Base-by-base conservation (phyloP, 2,888 invertebrate species). In the Drymonia ruficornis region DNA sequence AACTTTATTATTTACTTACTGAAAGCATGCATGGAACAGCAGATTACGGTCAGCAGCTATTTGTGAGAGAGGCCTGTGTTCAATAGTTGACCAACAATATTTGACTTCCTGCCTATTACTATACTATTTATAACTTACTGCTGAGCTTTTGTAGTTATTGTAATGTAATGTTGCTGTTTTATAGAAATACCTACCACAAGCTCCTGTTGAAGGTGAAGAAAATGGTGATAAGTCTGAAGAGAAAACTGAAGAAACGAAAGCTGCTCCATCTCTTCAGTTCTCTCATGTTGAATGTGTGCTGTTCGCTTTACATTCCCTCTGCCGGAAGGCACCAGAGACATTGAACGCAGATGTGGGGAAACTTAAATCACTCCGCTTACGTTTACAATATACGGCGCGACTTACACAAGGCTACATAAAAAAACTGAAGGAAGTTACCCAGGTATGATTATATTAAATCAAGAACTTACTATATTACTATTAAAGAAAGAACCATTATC, bases 281-380 rank as follows among this genome's bases (percentile, higher is more conserved):
- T 97, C 98, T 38, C 96, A 97, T 79, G 97, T 99, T 2, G 99
- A 99, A 90, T 98, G 98, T 91, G 94, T 98, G 36, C 93, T 99
- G 71, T 98, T 94, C 80, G 94, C 94, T 12, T 87, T 96, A 45
- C 96, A 96, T 76, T 96, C 96, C 52, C 81, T 99, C 46, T 97
- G 96, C 52, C 94, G 96, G 62, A 96, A 96, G 76, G 94, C 94
- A 64, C 96, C 97, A 0, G 97, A 96, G 56, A 94, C 95, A 15
- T 94, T 95, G 31, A 94, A 96, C 63, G 94, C 95, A 19, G 96
- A 97, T 75, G 95, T 96, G 12, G 86, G 91, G 12, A 94, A 95
- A 68, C 91, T 98, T 9, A 98, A 98, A 84, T 97, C 98, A 75
- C 96, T 99, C 72, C 95, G 97, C 63, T 89, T 96, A 45, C 94